phyloP scores from a whole-genome alignment of 2,888 invertebrate genomes.

The Mythimna albipuncta region DNA sequence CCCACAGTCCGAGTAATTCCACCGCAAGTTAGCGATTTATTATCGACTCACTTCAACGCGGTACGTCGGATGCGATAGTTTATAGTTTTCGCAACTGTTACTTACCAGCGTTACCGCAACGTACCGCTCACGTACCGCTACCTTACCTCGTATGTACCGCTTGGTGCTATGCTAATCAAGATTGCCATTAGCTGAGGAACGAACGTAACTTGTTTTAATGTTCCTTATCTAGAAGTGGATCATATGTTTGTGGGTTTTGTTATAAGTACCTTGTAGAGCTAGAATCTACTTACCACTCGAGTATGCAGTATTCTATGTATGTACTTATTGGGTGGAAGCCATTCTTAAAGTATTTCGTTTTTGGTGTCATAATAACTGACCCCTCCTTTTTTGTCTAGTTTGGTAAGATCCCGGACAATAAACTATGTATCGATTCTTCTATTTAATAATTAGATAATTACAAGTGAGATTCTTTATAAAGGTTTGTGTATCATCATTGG shows the following conservation, averaged over 20 bases:
- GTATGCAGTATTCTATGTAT: not conserved
- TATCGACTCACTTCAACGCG: conserved; percentile 78
- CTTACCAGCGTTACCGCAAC: conserved; percentile 56
- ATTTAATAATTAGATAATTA: too few species aligned
- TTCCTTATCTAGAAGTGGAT: conserved; percentile 49
- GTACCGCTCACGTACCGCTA: conserved; percentile 39
- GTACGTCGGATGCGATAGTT: conserved; percentile 78
- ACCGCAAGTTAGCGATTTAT: conserved; percentile 80
- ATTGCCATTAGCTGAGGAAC: conserved; percentile 55
- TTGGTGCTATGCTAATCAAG: conserved; percentile 60
- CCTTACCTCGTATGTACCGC: conserved; percentile 4
- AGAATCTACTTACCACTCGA: not conserved
- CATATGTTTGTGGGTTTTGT: conserved; percentile 57
- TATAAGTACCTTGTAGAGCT: conserved; percentile 3
- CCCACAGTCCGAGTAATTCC: conserved; percentile 62
- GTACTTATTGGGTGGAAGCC: not conserved
- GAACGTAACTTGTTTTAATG: conserved; percentile 63
- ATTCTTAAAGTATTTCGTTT: not conserved
- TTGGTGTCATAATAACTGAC: not conserved
- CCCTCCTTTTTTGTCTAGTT: too few species aligned
- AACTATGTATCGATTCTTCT: too few species aligned
- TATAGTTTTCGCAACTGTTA: conserved; percentile 76
- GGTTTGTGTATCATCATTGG: too few species aligned
- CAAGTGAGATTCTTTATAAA: too few species aligned
- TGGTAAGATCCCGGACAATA: too few species aligned